Percentiles rank a stretch among this genome's conserved stretches.
Evolutionary conservation across 2,113 vertebrate species (phyloP).

Genomic region (Grammomys surdaster): DNA sequence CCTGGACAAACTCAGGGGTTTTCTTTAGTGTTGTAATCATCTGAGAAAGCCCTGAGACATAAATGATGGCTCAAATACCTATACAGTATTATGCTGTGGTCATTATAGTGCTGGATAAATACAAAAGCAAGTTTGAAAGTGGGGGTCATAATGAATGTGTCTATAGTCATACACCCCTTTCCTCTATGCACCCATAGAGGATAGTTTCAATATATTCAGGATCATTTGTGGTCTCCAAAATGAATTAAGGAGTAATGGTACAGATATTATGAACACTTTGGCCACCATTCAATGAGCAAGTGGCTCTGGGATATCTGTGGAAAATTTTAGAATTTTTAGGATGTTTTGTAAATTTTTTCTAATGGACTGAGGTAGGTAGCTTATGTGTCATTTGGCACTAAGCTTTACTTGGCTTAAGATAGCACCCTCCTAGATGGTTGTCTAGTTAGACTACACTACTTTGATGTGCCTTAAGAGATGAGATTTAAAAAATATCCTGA

Average conservation of each 20-base stretch:
- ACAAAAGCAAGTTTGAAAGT: slow-evolving; percentile 1
- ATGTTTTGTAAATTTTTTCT: background rate
- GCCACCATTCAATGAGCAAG: background rate
- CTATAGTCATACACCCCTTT: background rate
- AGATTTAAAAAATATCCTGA: slow-evolving; percentile 33
- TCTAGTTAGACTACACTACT: background rate
- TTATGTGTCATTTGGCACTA: background rate
- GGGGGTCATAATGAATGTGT: background rate
- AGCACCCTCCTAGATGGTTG: background rate
- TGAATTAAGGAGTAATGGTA: slow-evolving; percentile 1
- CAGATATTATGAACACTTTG: background rate
- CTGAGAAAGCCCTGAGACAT: background rate
- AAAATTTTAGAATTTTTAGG: background rate
- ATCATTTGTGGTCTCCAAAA: slow-evolving; percentile 31
- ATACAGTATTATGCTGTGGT: background rate
- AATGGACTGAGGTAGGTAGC: background rate
- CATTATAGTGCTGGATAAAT: background rate
- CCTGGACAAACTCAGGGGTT: background rate
- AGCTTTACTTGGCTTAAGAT: background rate
- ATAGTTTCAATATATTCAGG: slow-evolving; percentile 53
- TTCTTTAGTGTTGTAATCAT: background rate
- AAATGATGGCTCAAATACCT: background rate
- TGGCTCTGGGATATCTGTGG: background rate
- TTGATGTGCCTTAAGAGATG: background rate
- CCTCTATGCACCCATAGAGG: background rate